Percentiles rank a stretch among this genome's conserved stretches.
These are phyloP conservation scores for Sylvia atricapilla DNA, from an alignment of 2,113 vertebrate species.

Conservation along the genomic window DNA sequence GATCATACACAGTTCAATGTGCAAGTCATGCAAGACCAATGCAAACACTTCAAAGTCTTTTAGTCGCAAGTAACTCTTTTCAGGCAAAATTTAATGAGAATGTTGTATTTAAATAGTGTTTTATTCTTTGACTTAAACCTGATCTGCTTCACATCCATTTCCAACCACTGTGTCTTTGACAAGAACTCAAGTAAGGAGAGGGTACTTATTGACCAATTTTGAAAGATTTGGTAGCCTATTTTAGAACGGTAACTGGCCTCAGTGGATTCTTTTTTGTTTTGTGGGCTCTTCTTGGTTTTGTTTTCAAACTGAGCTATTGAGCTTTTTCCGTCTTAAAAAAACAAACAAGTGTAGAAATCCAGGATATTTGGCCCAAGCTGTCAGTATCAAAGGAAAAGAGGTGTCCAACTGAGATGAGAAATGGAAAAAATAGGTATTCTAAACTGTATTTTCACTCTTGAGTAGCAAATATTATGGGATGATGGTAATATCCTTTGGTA, in stretches of 20 bases:
- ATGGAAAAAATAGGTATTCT: not conserved
- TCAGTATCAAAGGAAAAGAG: not conserved
- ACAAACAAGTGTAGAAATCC: not conserved
- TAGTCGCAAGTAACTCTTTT: not conserved
- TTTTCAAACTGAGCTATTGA: not conserved
- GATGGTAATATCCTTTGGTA: not conserved
- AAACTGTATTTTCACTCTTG: not conserved
- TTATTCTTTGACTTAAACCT: not conserved
- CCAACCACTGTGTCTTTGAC: not conserved
- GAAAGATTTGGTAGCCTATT: not conserved
- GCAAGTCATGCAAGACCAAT: not conserved
- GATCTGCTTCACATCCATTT: not conserved
- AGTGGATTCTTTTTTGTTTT: not conserved
- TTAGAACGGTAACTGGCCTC: not conserved
- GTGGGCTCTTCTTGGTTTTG: not conserved
- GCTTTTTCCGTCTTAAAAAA: not conserved
- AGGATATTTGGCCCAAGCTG: not conserved
- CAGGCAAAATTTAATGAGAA: not conserved
- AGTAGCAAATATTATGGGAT: not conserved
- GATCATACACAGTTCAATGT: fast-evolving
- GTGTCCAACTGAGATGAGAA: not conserved
- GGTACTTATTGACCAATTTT: not conserved
- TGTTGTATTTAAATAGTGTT: not conserved
- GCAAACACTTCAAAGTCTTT: not conserved
- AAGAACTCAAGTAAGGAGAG: not conserved